phyloP scores from a whole-genome alignment of 2,113 vertebrate species.

The Stigmatopora nigra region DNA sequence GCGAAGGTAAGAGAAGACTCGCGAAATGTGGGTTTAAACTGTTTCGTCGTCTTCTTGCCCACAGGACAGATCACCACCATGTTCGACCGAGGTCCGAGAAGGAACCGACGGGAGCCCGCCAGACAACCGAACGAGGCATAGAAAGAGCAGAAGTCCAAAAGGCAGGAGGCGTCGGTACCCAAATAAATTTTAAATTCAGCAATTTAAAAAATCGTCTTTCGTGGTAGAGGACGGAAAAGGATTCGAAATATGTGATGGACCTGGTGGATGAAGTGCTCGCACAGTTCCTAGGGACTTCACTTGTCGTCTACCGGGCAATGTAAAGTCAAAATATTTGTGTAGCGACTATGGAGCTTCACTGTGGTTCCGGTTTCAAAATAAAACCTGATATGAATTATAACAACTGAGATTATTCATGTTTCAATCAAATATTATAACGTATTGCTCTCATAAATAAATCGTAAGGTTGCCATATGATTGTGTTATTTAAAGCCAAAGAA shows the following conservation, averaged over 20 bases:
- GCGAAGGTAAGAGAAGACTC: not conserved
- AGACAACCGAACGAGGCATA: constrained; percentile 10
- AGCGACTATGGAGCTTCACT: not conserved
- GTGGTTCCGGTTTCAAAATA: not conserved
- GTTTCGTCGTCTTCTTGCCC: constrained; percentile 13
- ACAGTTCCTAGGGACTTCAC: constrained; percentile 3
- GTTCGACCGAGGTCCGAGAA: constrained; percentile 44
- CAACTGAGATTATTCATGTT: not conserved
- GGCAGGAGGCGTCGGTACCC: not conserved
- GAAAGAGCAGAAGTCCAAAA: not conserved
- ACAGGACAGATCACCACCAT: constrained; percentile 66
- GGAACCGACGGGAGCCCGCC: constrained; percentile 43
- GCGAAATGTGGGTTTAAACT: not conserved
- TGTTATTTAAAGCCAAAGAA: not conserved
- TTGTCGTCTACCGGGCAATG: not conserved
- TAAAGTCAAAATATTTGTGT: not conserved
- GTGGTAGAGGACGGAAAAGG: not conserved
- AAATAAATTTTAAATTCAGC: not conserved
- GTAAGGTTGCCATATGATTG: not conserved
- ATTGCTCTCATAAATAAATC: not conserved
- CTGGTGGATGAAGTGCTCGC: not conserved
- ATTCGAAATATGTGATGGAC: not conserved
- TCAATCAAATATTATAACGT: not conserved
- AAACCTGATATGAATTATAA: not conserved
- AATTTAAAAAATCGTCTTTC: not conserved